Base-by-base conservation (phyloP, 2,113 vertebrate genomes). In the Amblyornis subalaris region DNA sequence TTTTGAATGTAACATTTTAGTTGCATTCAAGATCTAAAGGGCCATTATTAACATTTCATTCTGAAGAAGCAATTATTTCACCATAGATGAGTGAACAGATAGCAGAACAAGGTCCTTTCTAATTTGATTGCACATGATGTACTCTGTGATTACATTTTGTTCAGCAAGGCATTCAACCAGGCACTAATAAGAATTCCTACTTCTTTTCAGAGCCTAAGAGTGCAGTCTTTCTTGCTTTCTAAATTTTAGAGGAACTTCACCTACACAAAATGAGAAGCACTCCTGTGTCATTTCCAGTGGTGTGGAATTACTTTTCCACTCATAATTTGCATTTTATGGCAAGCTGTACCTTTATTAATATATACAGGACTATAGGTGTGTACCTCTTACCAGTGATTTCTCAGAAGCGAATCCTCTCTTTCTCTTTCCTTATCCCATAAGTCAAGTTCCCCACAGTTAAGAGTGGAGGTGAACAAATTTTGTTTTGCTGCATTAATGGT, bases 1-100 rank as follows among this genome's bases (percentile, higher is more conserved):
- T 69, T 92, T 83, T 50, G 22, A 55, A 55, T 0, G 2, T 23
- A 83, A 58, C 20, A 50, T 83, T 82, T 90, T 33, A 67, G 75
- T 21, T 76, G 62, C 36, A 48, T 80, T 75, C 24, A 23, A 72
- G 85, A 66, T 25, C 80, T 73, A 38, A 73, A 90, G 51, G 62
- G 25, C 35, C 76, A 70, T 58, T 84, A 73, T 77, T 80, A 90
- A 83, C 50, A 62, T 89, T 69, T 88, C 45, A 16, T 88, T 85
- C 79, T 88, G 53, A 88, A 85, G 67, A 90, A 93, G 50, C 72
- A 80, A 90, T 88, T 95, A 95, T 70, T 90, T 44, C 60, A 86
- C 47, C 38, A 38, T 26, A 86, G 72, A 86, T 76, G 36, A 38
- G 38, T 70, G 60, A 90, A 31, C 60, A 89, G 79, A 84, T 24